phyloP scores from a whole-genome alignment of 2,888 invertebrate species.

The Rhyacophila evoluta region DNA sequence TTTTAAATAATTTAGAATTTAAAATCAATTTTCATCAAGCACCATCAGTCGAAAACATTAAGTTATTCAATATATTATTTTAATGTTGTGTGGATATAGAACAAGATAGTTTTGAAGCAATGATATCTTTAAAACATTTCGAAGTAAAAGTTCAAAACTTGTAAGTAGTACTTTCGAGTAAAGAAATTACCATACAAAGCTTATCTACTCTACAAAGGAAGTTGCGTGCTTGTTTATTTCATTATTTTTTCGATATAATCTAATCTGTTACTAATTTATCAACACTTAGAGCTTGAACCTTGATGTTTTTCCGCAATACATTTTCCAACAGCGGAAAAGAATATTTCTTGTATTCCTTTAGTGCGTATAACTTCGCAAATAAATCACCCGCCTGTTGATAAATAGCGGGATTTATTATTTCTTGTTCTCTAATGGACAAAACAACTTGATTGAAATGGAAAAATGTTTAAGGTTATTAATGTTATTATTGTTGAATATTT shows the following conservation, averaged over 20 bases:
- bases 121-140: not conserved
- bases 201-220: not conserved
- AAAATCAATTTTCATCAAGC: no score
- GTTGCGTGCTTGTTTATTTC: slow-evolving; percentile 49
- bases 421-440: slow-evolving; percentile 22
- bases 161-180: not conserved
- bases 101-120: no score
- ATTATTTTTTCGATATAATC: slow-evolving; percentile 42
- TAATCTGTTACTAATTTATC: slow-evolving; percentile 44
- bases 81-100: no score
- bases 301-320: slow-evolving; percentile 37
- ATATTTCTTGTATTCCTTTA: slow-evolving; percentile 7
- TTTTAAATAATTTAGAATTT: no score
- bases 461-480: slow-evolving; percentile 1
- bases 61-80: no score
- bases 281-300: slow-evolving; percentile 34
- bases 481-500: not conserved
- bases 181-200: not conserved
- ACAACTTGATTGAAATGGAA: slow-evolving; percentile 12
- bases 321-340: slow-evolving; percentile 38
- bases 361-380: not conserved
- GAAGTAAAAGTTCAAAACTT: not conserved
- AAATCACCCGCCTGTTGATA: slow-evolving; percentile 1
- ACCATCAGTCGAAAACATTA: no score
- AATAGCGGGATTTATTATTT: slow-evolving; percentile 4